phyloP scores from a whole-genome alignment of 37 sponge, comb jelly and placozoan species.

The Agelas oroides region DNA sequence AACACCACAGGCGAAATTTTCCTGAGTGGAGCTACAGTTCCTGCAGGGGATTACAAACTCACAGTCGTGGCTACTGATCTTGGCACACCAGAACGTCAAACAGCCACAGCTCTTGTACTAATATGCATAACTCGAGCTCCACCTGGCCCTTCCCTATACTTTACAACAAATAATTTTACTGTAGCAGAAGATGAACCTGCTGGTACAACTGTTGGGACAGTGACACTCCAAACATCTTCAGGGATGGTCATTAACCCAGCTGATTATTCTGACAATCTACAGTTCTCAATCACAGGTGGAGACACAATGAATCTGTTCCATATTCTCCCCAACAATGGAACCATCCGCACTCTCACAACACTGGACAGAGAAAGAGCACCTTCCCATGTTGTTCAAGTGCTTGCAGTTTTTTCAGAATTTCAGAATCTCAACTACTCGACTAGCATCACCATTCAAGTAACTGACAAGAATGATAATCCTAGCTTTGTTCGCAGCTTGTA shows the following conservation, averaged over 20 bases:
- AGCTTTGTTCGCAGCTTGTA: slow-evolving; percentile 18
- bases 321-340: slow-evolving; percentile 27
- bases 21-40: not conserved
- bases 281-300: slow-evolving; percentile 31
- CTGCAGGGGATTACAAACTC: slow-evolving; percentile 48
- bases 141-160: slow-evolving; percentile 7
- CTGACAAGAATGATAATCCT: slow-evolving; percentile 67
- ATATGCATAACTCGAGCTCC: slow-evolving; percentile 24
- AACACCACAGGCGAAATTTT: slow-evolving; percentile 24
- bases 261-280: slow-evolving; percentile 32
- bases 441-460: slow-evolving; percentile 30
- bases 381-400: slow-evolving; percentile 13
- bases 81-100: not conserved
- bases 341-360: not conserved
- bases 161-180: not conserved
- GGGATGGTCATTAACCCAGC: slow-evolving; percentile 7
- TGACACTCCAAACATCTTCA: not conserved
- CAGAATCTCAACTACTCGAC: not conserved
- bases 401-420: slow-evolving; percentile 38
- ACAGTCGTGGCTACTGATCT: slow-evolving; percentile 37
- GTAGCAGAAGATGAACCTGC: slow-evolving; percentile 33
- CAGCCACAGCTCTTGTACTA: slow-evolving; percentile 32
- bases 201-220: slow-evolving; percentile 34
- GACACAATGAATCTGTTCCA: slow-evolving; percentile 17
- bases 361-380: slow-evolving; percentile 49